These are phyloP conservation scores for Lasioglossum vierecki DNA, from an alignment of 2,888 invertebrate species.

Conservation along the genomic window DNA sequence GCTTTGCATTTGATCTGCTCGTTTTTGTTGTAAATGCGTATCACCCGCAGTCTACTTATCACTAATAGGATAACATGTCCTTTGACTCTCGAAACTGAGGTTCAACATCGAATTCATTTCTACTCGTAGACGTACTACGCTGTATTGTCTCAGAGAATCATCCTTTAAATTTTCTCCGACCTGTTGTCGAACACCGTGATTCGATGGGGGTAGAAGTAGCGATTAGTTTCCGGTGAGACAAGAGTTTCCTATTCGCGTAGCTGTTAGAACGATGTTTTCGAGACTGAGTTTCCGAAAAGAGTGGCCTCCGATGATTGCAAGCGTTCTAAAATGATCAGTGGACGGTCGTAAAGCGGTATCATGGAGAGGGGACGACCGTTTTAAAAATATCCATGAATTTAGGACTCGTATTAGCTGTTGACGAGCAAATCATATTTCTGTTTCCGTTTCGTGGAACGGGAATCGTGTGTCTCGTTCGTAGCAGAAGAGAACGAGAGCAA, in stretches of 20 bases:
- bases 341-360: neutral
- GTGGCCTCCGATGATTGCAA: neutral
- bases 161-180: neutral
- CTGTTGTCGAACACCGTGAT: neutral
- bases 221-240: neutral
- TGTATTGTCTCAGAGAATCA: neutral
- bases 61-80: neutral
- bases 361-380: constrained; percentile 2
- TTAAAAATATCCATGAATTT: constrained; percentile 13
- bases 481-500: constrained; percentile 11
- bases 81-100: neutral
- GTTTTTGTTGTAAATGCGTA: neutral
- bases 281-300: neutral
- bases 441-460: neutral
- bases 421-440: constrained; percentile 21
- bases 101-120: neutral
- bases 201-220: neutral
- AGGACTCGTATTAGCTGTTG: constrained; percentile 3
- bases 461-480: constrained; percentile 2
- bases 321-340: constrained; percentile 11
- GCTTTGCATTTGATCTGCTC: neutral
- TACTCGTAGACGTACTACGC: neutral
- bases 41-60: neutral
- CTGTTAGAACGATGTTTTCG: constrained; percentile 1
- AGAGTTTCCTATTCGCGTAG: neutral